phyloP scores from a whole-genome alignment of 1,140 invertebrate species.

The Drosophila pachea region DNA sequence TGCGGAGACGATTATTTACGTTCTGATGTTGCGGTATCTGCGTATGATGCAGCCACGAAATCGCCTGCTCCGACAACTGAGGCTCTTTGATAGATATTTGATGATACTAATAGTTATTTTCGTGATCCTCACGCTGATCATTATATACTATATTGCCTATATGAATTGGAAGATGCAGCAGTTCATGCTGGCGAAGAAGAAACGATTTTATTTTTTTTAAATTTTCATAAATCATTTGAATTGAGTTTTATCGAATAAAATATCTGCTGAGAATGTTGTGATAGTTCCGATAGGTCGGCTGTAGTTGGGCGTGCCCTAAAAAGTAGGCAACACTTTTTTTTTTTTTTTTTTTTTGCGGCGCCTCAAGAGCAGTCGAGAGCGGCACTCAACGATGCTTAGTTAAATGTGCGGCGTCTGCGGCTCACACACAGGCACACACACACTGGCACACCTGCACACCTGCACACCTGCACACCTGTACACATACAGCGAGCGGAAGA shows the following conservation, averaged over 20 bases:
- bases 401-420: conserved; percentile 27
- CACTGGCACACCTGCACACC: background rate
- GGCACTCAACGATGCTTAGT: conserved; percentile 36
- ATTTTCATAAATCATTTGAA: too few species aligned
- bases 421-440: conserved; percentile 1
- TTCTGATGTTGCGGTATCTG: background rate
- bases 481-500: too few species aligned
- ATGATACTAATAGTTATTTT: background rate
- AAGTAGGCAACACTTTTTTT: conserved; percentile 22
- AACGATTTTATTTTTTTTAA: background rate
- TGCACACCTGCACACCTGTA: conserved; percentile 2
- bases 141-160: background rate
- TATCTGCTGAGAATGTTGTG: too few species aligned
- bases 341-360: background rate
- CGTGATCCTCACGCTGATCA: background rate
- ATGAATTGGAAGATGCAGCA: background rate
- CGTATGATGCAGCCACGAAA: background rate
- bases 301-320: conserved; percentile 4
- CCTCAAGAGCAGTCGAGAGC: background rate
- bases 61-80: background rate
- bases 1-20: background rate
- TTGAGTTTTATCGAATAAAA: too few species aligned
- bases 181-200: background rate
- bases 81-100: background rate
- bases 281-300: too few species aligned